Conservation (phyloP, 1,140 invertebrate species). For the Zaprionus vittiger region DNA sequence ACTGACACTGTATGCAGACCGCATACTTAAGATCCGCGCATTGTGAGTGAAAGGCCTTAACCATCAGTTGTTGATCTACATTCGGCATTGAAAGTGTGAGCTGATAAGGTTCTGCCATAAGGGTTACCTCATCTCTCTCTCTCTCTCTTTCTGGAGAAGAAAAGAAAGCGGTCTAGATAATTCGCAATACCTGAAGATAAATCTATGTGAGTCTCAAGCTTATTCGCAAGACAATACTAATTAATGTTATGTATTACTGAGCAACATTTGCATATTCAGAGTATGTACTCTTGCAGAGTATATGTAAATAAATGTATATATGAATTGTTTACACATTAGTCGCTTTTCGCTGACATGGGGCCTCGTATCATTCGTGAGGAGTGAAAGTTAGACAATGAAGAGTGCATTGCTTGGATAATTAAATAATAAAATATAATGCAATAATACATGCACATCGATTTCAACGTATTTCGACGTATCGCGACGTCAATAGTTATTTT, state of each 20-base stretch:
- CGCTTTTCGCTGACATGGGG: neutral
- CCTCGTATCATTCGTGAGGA: neutral
- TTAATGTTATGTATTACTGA: conserved; percentile 6
- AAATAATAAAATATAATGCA: conserved; percentile 4
- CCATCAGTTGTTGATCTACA: conserved; percentile 8
- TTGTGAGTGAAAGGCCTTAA: neutral
- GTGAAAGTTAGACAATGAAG: conserved; percentile 1
- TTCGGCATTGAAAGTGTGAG: neutral
- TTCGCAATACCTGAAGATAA: conserved; percentile 1
- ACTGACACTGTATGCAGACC: neutral
- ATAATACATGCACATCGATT: neutral
- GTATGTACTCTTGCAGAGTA: neutral
- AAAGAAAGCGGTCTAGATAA: conserved; percentile 8
- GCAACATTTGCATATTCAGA: neutral
- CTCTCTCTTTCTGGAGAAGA: neutral
- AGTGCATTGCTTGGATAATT: conserved; percentile 3
- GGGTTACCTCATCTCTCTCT: conserved; percentile 3
- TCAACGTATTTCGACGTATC: neutral
- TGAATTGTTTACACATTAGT: conserved; percentile 6
- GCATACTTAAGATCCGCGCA: conserved; percentile 1
- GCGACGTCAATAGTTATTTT: neutral
- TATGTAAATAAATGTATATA: conserved; percentile 1
- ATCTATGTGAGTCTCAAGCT: neutral
- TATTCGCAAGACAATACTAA: conserved; percentile 10
- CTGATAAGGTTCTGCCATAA: conserved; percentile 11